phyloP scores from a whole-genome alignment of 2,113 vertebrate genomes.

The Zingel zingel region DNA sequence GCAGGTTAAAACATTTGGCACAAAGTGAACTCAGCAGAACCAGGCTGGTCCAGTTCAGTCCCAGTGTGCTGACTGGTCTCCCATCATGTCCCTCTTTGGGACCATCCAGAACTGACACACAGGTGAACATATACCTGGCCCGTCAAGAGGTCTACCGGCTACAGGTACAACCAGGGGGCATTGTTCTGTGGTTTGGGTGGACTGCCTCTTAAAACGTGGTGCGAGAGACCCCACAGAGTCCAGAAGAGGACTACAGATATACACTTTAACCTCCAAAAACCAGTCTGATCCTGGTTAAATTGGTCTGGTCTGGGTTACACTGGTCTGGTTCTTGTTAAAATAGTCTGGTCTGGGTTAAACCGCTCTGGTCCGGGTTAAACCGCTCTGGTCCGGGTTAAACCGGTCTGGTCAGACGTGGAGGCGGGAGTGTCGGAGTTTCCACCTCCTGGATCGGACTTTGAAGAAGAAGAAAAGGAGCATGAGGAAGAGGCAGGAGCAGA shows the following conservation, averaged over 20 bases:
- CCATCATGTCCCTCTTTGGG: no score
- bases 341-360: no score
- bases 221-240: no score
- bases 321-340: not conserved
- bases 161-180: no score
- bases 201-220: no score
- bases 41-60: not conserved
- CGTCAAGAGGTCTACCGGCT: no score
- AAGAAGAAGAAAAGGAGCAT: constrained; percentile 98
- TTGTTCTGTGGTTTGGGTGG: no score
- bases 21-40: constrained; percentile 14
- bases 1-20: constrained; percentile 48
- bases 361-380: no score
- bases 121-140: not conserved
- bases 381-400: not conserved
- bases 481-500: constrained; percentile 90
- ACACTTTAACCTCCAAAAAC: no score
- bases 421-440: constrained; percentile 85
- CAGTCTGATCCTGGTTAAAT: not conserved
- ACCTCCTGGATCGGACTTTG: constrained; percentile 87
- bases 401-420: constrained; percentile 75
- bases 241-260: no score
- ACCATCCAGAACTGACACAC: not conserved
- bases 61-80: not conserved
- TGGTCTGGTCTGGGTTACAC: no score